Evolutionary conservation across 2,113 vertebrate genomes (phyloP).

Genomic region (Oxyura jamaicensis): DNA sequence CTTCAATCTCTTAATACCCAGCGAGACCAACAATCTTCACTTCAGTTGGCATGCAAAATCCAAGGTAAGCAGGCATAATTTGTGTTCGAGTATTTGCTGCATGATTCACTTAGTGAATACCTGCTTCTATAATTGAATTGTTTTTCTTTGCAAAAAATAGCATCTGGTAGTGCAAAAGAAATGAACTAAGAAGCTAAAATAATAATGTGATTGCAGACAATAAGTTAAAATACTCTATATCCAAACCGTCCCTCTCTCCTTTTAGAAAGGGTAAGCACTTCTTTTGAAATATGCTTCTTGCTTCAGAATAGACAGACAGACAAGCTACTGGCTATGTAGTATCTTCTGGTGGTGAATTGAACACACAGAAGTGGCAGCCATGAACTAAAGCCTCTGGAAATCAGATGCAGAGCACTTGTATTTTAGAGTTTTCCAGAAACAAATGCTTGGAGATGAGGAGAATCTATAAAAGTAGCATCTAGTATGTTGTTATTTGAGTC

Average conservation of each 20-base stretch:
- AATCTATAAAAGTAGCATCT: neutral
- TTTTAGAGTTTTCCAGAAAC: neutral
- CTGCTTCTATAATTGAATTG: neutral
- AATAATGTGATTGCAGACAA: neutral
- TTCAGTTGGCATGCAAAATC: conserved; percentile 95
- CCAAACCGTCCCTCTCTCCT: neutral
- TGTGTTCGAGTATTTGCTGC: neutral
- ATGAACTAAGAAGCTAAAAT: no score
- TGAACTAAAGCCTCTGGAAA: neutral
- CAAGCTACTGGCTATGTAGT: neutral
- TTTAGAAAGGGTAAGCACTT: neutral
- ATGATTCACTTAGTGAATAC: neutral
- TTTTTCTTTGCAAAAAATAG: neutral
- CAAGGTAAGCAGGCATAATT: conserved; percentile 76
- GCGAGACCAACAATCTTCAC: conserved; percentile 93
- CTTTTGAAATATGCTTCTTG: neutral
- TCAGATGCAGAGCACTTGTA: neutral
- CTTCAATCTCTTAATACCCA: conserved; percentile 93
- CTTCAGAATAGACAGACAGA: neutral
- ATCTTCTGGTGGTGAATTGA: neutral
- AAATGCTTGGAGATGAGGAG: neutral
- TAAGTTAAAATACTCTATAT: neutral
- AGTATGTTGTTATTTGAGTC: neutral
- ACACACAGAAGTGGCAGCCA: neutral
- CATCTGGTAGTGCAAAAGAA: neutral